Evolutionary conservation across 1,140 invertebrate species (phyloP), one percentile per base, ranked within the genome.

Genomic region (Arion vulgaris): DNA sequence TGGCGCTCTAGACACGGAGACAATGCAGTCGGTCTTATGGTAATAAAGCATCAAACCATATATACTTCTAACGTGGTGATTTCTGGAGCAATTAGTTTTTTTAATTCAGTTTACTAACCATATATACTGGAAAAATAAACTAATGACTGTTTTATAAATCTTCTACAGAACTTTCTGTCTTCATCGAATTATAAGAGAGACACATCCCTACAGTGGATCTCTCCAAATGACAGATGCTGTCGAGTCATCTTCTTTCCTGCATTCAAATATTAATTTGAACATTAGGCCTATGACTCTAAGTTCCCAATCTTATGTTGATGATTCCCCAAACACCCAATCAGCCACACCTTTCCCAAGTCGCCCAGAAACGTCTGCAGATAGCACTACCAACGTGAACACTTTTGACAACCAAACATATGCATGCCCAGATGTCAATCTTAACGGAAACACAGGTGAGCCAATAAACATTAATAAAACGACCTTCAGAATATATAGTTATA

Each of bases 321-420:
- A 15, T 57, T 2, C 53, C n/a, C n/a, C n/a, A n/a, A n/a, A n/a
- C 19, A 23, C 53, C 53, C 5, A 19, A 19, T 57, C 53, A 15
- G 7, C 84, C 85, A 83, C 69, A 88, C 87, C 69, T 89, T 90
- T 81, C 83, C 83, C 28, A 88, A 90, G 69, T 88, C 89, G 49
- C 73, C 79, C 57, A 85, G 84, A 28, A 79, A 32, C 5, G 28
- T 66, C 62, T 66, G n/a, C 32, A 23, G 75, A 71, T 23, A 13
- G 19, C 45, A 49, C 45, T 2, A 57, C n/a, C 0, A 66, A 72
- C 2, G 75, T 57, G 26, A 79, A 83, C 0, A 73, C 71, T 4
- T 41, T 71, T 68, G 62, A 34, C 62, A 34, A 57, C 51, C 9
- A 7, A 19, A 26, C 51, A 17, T 11, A 15, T 26, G 26, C 26